Conservation (phyloP, 2,113 vertebrate species). For the Ibidorhyncha struthersii region DNA sequence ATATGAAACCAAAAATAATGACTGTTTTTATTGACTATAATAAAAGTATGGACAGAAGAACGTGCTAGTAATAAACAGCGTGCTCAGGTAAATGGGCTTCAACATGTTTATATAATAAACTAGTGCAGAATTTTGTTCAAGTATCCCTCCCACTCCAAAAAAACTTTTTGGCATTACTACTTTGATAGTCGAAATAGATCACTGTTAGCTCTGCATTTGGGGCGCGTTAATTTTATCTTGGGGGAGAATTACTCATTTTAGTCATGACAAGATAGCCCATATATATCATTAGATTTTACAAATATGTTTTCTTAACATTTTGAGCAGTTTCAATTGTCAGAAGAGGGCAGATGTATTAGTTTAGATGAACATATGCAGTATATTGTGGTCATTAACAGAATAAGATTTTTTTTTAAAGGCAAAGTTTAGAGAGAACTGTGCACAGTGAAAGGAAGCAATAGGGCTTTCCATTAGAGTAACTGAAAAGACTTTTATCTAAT, state of each 20-base stretch:
- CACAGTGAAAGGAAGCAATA: background rate
- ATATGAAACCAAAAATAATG: background rate
- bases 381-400: background rate
- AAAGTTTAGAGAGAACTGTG: background rate
- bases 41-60: background rate
- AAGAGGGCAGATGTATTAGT: background rate
- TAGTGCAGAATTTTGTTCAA: background rate
- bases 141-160: background rate
- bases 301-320: background rate
- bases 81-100: background rate
- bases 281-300: background rate
- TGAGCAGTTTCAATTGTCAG: background rate
- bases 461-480: background rate
- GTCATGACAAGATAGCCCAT: background rate
- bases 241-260: background rate
- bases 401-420: background rate
- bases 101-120: background rate
- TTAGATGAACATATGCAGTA: background rate
- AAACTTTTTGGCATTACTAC: background rate
- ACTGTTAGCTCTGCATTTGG: background rate
- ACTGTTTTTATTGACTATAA: background rate
- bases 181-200: background rate
- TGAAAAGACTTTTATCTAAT: background rate
- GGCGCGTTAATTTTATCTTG: background rate
- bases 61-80: background rate